These are phyloP conservation scores for Callithrix jacchus DNA, from an alignment of 2,113 vertebrate genomes.

Conservation along the genomic window DNA sequence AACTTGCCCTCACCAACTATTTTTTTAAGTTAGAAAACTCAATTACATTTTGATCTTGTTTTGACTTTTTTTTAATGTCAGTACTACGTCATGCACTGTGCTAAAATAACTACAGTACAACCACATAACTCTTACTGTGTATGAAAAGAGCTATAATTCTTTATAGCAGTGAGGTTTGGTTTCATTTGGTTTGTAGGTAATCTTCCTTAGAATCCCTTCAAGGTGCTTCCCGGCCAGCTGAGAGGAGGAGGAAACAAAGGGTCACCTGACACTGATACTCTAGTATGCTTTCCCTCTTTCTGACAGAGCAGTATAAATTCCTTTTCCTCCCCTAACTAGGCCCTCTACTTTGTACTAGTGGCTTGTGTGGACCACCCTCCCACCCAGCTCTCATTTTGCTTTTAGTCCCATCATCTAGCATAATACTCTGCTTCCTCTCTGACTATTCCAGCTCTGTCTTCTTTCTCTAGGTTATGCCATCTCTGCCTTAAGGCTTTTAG, in stretches of 20 bases:
- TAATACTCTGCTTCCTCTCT: not conserved
- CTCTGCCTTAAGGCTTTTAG: not conserved
- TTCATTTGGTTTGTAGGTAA: not conserved
- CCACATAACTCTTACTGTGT: not conserved
- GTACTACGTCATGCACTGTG: not conserved
- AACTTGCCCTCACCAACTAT: not conserved
- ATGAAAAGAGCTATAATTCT: not conserved
- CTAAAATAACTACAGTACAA: not conserved
- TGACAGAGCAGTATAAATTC: not conserved
- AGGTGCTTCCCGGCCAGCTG: not conserved
- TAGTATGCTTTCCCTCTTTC: not conserved
- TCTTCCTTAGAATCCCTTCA: not conserved
- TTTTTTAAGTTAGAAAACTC: not conserved
- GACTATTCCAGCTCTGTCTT: not conserved
- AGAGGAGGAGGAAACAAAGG: not conserved
- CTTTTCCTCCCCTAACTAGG: not conserved
- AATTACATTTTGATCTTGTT: not conserved
- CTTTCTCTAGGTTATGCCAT: not conserved
- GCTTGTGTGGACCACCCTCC: not conserved
- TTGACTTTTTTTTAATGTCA: not conserved
- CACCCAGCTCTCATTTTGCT: not conserved
- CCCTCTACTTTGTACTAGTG: not conserved
- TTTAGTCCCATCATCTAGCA: not conserved
- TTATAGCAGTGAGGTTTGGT: not conserved
- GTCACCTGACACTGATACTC: not conserved